These are phyloP conservation scores for Popillia japonica DNA, from an alignment of 1,140 invertebrate species.

Conservation along the genomic window DNA sequence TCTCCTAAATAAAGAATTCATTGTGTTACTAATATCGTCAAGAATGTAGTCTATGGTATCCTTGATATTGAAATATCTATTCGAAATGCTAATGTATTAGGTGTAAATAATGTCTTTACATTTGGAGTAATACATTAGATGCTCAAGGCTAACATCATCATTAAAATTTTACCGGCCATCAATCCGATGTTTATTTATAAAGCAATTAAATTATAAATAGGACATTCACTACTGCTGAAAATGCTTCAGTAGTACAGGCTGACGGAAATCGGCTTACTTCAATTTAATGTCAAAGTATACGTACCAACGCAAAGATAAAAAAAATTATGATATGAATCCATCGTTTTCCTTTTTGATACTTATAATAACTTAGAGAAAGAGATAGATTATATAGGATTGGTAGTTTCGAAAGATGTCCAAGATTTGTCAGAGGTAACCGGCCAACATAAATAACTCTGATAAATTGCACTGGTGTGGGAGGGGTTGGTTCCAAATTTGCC, in stretches of 20 bases:
- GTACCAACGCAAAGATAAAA: too few species aligned
- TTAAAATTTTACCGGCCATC: slow-evolving; percentile 5
- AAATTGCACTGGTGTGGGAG: neutral
- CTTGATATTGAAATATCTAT: neutral
- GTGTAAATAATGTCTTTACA: too few species aligned
- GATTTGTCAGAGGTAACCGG: neutral
- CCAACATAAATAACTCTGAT: neutral
- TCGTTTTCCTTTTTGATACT: neutral
- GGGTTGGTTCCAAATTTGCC: neutral
- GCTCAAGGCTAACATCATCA: neutral
- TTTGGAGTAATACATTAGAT: neutral
- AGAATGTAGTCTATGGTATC: neutral
- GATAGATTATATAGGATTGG: neutral
- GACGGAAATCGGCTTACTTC: too few species aligned
- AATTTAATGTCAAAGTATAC: too few species aligned
- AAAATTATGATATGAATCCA: too few species aligned
- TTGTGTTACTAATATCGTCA: neutral
- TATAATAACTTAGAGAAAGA: neutral
- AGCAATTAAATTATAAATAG: neutral
- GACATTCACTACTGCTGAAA: too few species aligned
- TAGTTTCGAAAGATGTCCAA: neutral
- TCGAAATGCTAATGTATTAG: too few species aligned
- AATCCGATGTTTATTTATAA: slow-evolving; percentile 1
- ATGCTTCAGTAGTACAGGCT: too few species aligned
- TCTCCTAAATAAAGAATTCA: neutral